Conservation (phyloP, 2,888 invertebrate species). For the Leptopilina drosophilae region DNA sequence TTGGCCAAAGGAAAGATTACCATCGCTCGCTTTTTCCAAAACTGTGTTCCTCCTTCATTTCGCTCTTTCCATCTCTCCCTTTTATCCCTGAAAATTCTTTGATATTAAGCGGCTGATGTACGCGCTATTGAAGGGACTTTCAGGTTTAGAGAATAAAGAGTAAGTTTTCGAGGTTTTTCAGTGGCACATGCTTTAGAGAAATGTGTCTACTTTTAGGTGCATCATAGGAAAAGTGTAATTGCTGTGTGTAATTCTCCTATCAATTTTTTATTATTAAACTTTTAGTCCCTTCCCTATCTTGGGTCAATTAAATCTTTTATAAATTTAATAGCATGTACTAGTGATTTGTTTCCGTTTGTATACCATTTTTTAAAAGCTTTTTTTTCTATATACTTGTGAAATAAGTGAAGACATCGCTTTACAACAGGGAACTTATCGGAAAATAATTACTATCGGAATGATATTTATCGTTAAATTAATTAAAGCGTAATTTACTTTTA, state of each 20-base stretch:
- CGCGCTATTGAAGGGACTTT: conserved; percentile 8
- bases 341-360: too few species aligned
- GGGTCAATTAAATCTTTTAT: too few species aligned
- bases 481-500: not conserved
- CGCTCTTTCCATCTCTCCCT: conserved; percentile 40
- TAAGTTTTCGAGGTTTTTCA: conserved; percentile 15
- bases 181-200: not conserved
- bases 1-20: conserved; percentile 76
- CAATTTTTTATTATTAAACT: too few species aligned
- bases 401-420: not conserved
- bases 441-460: not conserved
- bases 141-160: conserved; percentile 19
- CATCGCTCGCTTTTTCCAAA: conserved; percentile 65
- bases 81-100: conserved; percentile 58
- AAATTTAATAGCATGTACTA: too few species aligned
- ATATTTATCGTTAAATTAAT: not conserved
- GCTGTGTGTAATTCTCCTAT: too few species aligned
- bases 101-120: conserved; percentile 64
- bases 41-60: conserved; percentile 54
- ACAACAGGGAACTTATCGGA: not conserved
- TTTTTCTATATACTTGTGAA: not conserved
- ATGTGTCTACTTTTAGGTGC: too few species aligned
- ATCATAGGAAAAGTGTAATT: too few species aligned
- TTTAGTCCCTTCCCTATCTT: too few species aligned
- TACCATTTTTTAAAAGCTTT: not conserved